Conservation (phyloP, 2,797 vertebrate species). For the Poecilia picta region DNA sequence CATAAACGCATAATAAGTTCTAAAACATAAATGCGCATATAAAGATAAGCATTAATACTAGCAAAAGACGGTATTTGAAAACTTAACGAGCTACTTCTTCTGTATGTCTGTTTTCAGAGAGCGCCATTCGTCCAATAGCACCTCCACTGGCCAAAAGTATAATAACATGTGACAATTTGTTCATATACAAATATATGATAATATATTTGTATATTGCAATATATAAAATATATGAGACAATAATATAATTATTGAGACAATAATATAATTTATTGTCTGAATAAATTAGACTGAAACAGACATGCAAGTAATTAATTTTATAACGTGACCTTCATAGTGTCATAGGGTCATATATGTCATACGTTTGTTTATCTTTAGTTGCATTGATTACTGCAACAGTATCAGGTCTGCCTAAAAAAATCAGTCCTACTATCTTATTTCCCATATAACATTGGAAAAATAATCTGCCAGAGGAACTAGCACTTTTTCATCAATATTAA, state of each 20-base stretch:
- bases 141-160: not conserved
- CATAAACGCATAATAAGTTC: not conserved
- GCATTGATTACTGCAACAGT: no score
- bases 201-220: no score
- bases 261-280: not conserved
- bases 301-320: not conserved
- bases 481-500: no score
- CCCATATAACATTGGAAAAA: no score
- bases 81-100: not conserved
- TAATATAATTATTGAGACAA: no score
- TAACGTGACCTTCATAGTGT: not conserved
- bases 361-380: no score
- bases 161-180: not conserved
- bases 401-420: no score
- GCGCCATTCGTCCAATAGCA: not conserved
- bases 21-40: not conserved
- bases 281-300: not conserved
- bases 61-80: not conserved
- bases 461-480: no score
- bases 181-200: no score
- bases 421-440: no score
- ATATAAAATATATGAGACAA: no score
- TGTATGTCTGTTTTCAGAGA: not conserved
- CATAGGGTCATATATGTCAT: no score
- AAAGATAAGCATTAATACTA: not conserved